Conservation (phyloP, 2,113 vertebrate species). For the Cyprinodon variegatus region DNA sequence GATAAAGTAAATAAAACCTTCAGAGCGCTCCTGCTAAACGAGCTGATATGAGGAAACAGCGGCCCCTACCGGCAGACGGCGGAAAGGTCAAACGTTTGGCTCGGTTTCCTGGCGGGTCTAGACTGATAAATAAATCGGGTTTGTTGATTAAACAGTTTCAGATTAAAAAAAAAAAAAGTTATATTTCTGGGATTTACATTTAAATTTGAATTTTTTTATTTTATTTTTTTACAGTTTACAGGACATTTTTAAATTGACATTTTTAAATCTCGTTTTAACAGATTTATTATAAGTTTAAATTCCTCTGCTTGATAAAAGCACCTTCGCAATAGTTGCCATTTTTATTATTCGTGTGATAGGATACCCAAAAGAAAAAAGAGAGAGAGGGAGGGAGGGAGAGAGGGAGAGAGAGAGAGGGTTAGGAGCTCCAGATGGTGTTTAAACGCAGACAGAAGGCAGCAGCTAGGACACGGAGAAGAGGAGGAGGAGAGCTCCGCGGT, state of each 20-base stretch:
- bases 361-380: constrained; percentile 41
- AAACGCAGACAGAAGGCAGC: constrained; percentile 84
- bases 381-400: constrained; percentile 37
- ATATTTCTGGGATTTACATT: no score
- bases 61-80: constrained; percentile 73
- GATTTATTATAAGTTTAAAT: not conserved
- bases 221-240: not conserved
- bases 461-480: constrained; percentile 76
- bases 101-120: not conserved
- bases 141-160: not conserved
- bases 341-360: constrained; percentile 35
- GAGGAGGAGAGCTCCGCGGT: constrained; percentile 73
- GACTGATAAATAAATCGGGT: not conserved
- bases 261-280: not conserved
- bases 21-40: constrained; percentile 8
- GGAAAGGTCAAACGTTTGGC: constrained; percentile 14
- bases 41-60: constrained; percentile 80
- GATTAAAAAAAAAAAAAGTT: no score
- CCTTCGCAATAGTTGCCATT: constrained; percentile 45
- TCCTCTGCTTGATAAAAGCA: constrained; percentile 48
- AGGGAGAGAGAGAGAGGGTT: constrained; percentile 54
- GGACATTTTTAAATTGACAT: not conserved
- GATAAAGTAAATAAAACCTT: constrained; percentile 39
- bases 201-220: no score
- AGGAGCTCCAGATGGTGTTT: constrained; percentile 85